Conservation (phyloP, 2,888 invertebrate species). For the Mesorhabditis belari region DNA sequence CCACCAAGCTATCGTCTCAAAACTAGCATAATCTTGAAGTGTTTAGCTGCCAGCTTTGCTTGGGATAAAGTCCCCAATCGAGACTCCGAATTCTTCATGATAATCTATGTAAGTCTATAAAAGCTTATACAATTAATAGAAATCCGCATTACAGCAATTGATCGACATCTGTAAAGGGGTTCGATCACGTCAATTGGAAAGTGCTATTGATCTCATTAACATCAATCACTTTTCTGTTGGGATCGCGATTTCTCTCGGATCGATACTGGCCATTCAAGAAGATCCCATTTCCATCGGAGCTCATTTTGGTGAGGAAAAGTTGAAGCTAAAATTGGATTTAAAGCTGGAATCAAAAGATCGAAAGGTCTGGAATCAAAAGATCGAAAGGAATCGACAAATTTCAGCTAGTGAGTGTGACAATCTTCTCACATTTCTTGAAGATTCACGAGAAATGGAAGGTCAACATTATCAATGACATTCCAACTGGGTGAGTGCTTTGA, state of each 20-base stretch:
- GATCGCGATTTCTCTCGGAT: constrained; percentile 13
- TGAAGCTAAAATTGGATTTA: background rate
- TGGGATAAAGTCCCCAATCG: constrained; percentile 9
- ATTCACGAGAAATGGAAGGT: constrained; percentile 52
- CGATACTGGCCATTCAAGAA: constrained; percentile 3
- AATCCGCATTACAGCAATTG: constrained; percentile 10
- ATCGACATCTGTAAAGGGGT: constrained; percentile 13
- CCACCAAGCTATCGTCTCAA: too few relatives aligned
- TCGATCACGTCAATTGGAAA: constrained; percentile 16
- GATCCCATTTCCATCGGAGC: constrained; percentile 37
- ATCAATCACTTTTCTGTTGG: constrained; percentile 9
- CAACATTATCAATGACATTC: constrained; percentile 54
- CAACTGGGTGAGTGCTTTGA: constrained; percentile 51
- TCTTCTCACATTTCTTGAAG: constrained; percentile 52
- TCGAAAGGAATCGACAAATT: constrained; percentile 5
- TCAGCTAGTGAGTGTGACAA: constrained; percentile 54
- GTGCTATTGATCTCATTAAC: constrained; percentile 14
- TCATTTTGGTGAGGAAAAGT: constrained; percentile 25
- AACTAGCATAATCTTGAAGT: background rate
- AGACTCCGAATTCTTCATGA: constrained; percentile 9
- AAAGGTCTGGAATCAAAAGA: background rate
- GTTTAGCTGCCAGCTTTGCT: constrained; percentile 9
- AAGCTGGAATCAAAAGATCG: background rate
- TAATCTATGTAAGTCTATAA: constrained; percentile 18
- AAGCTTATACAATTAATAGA: background rate